Evolutionary conservation across 2,888 invertebrate species (phyloP).

Genomic region (Latrodectus elegans): DNA sequence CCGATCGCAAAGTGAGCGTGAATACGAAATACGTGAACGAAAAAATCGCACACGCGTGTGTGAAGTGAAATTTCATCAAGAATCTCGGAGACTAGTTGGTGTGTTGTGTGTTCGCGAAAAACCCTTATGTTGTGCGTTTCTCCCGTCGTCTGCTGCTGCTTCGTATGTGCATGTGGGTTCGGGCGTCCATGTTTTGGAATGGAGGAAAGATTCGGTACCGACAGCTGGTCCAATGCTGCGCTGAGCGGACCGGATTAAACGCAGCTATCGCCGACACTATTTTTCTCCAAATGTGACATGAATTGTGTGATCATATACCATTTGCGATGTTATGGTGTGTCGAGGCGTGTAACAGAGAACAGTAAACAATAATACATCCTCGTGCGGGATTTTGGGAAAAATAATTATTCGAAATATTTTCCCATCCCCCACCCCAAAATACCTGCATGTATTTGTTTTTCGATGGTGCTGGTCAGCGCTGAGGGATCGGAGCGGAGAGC

Average conservation of each 20-base stretch:
- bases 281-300: conserved; percentile 43
- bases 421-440: too few species aligned
- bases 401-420: neutral
- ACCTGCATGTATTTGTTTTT: conserved; percentile 56
- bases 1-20: neutral
- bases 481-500: conserved; percentile 66
- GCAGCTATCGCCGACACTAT: conserved; percentile 1
- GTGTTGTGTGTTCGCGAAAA: conserved; percentile 1
- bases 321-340: conserved; percentile 42
- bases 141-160: conserved; percentile 45
- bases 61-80: conserved; percentile 21
- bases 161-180: conserved; percentile 63
- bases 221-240: conserved; percentile 53
- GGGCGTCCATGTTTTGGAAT: conserved; percentile 67
- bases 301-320: conserved; percentile 30
- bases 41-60: neutral
- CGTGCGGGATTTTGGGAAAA: conserved; percentile 34
- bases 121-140: conserved; percentile 43
- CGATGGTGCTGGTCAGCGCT: conserved; percentile 68
- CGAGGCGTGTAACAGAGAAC: conserved; percentile 21
- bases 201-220: conserved; percentile 30
- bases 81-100: conserved; percentile 11
- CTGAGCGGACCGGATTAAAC: conserved; percentile 59
- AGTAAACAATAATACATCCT: conserved; percentile 45
- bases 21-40: neutral